phyloP scores from a whole-genome alignment of 2,797 vertebrate genomes.

The Limosa lapponica region DNA sequence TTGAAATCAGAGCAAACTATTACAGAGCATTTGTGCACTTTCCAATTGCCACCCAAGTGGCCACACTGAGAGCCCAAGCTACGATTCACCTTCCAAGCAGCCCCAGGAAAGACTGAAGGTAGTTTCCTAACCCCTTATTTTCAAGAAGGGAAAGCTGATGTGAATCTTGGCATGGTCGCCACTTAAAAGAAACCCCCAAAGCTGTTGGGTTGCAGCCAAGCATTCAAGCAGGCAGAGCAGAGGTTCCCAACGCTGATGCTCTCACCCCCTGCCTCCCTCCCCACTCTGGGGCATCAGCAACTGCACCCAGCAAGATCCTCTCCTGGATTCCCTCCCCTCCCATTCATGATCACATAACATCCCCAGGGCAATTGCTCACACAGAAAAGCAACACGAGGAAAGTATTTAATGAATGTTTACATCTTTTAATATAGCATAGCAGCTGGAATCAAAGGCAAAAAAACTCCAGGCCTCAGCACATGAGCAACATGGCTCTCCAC shows the following conservation, averaged over 20 bases:
- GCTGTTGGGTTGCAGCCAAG: background rate
- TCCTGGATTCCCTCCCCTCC: background rate
- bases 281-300: background rate
- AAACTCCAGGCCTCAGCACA: background rate
- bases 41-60: background rate
- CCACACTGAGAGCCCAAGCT: background rate
- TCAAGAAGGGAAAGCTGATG: background rate
- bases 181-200: background rate
- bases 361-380: background rate
- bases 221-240: background rate
- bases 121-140: too few species aligned
- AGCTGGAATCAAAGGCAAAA: constrained; percentile 38
- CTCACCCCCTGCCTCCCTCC: background rate
- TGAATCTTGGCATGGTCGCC: background rate
- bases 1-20: background rate
- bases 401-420: constrained; percentile 56
- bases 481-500: background rate
- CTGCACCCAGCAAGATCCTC: background rate
- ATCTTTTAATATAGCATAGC: constrained; percentile 43
- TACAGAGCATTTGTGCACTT: background rate
- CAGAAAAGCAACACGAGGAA: constrained; percentile 28
- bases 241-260: background rate
- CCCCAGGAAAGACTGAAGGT: too few species aligned
- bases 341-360: background rate
- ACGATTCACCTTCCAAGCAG: background rate